These are phyloP conservation scores for Dryobates pubescens DNA, from an alignment of 2,797 vertebrate species.

Conservation along the genomic window DNA sequence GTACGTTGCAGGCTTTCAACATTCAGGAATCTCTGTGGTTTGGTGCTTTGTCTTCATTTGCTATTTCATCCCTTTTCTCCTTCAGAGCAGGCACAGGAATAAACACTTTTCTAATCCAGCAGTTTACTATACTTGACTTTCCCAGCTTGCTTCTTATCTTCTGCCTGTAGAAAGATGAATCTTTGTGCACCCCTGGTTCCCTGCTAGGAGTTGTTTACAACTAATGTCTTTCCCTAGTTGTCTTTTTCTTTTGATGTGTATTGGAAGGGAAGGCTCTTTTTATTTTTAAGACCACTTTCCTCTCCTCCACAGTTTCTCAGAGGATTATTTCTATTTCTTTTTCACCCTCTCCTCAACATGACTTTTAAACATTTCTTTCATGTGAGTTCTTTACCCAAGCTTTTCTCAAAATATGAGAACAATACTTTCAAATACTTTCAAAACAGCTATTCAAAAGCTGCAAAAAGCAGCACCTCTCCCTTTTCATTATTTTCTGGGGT, in stretches of 20 bases:
- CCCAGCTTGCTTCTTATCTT: conserved; percentile 21
- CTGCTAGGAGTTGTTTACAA: conserved; percentile 13
- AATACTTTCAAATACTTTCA: not conserved
- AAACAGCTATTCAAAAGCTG: not conserved
- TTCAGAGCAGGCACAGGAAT: not conserved
- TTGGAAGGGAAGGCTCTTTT: not conserved
- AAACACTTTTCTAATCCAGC: not conserved
- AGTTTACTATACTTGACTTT: not conserved
- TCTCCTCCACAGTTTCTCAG: not conserved
- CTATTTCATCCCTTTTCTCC: not conserved
- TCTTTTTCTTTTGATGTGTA: not conserved
- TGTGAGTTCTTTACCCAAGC: not conserved
- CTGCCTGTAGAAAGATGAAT: not conserved
- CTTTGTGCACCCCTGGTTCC: not conserved
- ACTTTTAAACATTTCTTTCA: not conserved
- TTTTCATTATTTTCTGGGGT: not conserved
- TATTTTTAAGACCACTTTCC: not conserved
- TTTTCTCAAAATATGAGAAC: not conserved
- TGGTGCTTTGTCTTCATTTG: not conserved
- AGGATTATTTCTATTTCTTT: not conserved
- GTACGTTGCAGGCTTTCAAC: not conserved
- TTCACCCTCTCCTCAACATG: not conserved
- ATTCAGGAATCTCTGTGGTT: not conserved
- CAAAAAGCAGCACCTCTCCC: not conserved
- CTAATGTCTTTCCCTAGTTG: not conserved